Percentiles rank a stretch among this genome's conserved stretches.
Conservation (phyloP, 2,888 invertebrate genomes). For the Megaustenia siamemsis region DNA sequence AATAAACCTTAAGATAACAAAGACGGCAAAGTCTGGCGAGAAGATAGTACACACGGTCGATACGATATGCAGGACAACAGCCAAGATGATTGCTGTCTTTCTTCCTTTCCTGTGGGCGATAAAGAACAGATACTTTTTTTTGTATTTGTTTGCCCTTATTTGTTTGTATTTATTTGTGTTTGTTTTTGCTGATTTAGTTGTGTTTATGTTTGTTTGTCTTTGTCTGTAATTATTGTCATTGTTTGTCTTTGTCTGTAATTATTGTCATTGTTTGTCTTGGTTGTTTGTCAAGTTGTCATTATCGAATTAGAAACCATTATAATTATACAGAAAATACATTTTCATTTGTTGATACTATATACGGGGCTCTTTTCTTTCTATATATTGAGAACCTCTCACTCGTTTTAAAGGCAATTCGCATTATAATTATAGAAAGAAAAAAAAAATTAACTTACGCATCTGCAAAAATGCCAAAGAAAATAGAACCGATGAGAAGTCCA, state of each 20-base stretch:
- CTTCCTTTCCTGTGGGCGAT: constrained; percentile 30
- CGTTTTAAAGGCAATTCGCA: too few species aligned
- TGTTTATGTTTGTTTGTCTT: neutral
- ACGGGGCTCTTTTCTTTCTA: too few species aligned
- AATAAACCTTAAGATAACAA: constrained; percentile 46
- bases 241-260: neutral
- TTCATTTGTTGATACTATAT: too few species aligned
- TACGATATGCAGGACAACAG: constrained; percentile 33
- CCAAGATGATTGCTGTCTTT: constrained; percentile 37
- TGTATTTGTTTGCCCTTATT: neutral
- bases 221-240: neutral
- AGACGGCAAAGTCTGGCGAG: constrained; percentile 31
- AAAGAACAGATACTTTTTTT: neutral
- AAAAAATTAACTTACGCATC: constrained; percentile 39
- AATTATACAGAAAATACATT: too few species aligned
- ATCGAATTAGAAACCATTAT: too few species aligned
- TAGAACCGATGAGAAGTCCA: constrained; percentile 48
- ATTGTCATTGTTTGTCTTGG: too few species aligned
- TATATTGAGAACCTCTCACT: too few species aligned
- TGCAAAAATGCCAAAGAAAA: constrained; percentile 44
- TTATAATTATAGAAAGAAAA: neutral
- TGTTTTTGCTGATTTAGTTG: neutral
- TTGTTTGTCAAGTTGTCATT: too few species aligned
- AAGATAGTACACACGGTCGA: constrained; percentile 35
- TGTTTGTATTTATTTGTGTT: neutral